A percentile compares a stretch with the other conserved stretches of the same genome.
These are phyloP conservation scores for Cercopithecus mona DNA, from an alignment of 2,113 vertebrate genomes.

Conservation along the genomic window DNA sequence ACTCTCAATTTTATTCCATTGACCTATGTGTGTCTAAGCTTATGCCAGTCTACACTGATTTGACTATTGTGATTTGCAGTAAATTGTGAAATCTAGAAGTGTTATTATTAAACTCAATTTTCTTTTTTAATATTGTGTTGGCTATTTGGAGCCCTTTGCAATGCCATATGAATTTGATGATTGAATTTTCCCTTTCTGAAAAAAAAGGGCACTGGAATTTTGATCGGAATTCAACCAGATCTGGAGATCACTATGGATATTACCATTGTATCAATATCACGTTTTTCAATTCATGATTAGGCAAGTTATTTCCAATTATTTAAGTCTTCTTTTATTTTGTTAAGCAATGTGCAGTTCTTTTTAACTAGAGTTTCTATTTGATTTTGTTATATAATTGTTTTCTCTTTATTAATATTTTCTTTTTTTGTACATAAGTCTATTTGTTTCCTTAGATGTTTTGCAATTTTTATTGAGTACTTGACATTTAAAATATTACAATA, in stretches of 20 bases:
- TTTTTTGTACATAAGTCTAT: too few species aligned
- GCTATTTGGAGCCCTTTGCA: background rate
- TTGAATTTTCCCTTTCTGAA: background rate
- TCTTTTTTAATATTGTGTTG: background rate
- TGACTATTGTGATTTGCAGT: background rate
- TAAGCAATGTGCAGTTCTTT: background rate
- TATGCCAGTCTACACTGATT: too few species aligned
- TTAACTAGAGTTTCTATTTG: background rate
- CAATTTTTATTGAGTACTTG: background rate
- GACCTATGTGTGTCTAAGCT: too few species aligned
- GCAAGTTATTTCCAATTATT: too few species aligned
- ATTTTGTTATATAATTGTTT: background rate
- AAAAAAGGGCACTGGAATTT: background rate
- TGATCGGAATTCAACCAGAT: too few species aligned
- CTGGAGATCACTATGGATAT: background rate
- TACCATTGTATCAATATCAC: too few species aligned
- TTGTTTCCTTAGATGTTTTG: background rate
- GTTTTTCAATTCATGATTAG: too few species aligned
- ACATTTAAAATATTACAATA: background rate
- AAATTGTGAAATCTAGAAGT: background rate
- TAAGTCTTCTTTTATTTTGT: too few species aligned
- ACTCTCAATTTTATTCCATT: too few species aligned
- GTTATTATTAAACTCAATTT: background rate
- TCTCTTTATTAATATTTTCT: background rate
- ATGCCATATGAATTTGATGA: background rate